phyloP scores from a whole-genome alignment of 2,888 invertebrate species.

The Digitonthophagus gazella region DNA sequence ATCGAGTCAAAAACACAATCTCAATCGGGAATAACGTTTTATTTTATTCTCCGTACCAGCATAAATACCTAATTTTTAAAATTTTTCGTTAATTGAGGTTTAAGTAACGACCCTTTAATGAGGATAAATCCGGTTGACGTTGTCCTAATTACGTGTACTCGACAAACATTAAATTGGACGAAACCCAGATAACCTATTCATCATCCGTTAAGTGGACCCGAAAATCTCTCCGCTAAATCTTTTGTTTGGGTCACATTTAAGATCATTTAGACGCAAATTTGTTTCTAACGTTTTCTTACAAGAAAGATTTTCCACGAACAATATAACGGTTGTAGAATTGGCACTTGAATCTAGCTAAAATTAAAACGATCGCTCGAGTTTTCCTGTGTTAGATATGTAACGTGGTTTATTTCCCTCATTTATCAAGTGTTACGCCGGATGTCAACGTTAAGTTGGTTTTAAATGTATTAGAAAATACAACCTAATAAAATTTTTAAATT shows the following conservation, averaged over 20 bases:
- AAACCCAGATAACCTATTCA: not conserved
- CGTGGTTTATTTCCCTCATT: not conserved
- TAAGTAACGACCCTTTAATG: not conserved
- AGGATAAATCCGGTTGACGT: not conserved
- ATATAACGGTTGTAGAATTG: no score
- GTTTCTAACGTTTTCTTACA: no score
- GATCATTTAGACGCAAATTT: not conserved
- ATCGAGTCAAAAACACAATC: constrained; percentile 2
- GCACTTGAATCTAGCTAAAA: no score
- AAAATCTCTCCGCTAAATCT: not conserved
- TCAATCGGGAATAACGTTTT: no score
- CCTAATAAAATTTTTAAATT: not conserved
- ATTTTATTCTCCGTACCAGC: no score
- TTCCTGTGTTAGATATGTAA: no score
- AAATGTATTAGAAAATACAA: not conserved
- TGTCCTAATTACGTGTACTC: not conserved
- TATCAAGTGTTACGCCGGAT: not conserved
- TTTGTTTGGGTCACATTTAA: not conserved
- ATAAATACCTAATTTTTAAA: no score
- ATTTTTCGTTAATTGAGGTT: not conserved
- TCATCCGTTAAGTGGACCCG: not conserved
- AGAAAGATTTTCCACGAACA: no score
- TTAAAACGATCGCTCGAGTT: no score
- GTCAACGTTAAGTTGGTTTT: not conserved
- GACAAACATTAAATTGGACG: not conserved